These are phyloP conservation scores for Oreocharis arfaki DNA, from an alignment of 2,113 vertebrate genomes.

Conservation along the genomic window DNA sequence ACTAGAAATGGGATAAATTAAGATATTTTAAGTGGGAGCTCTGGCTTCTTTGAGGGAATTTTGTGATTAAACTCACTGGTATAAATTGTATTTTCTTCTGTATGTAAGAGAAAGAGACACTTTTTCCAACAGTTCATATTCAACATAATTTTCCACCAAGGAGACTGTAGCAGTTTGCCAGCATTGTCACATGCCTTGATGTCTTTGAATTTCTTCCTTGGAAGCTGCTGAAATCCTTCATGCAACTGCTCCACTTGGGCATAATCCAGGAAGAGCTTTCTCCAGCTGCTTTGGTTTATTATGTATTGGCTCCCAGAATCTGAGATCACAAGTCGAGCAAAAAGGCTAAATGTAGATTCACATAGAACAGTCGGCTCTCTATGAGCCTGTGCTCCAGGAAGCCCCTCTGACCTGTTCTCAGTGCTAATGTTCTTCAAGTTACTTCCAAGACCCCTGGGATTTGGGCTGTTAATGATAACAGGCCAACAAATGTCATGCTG, in stretches of 20 bases:
- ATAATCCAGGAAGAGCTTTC: conserved; percentile 57
- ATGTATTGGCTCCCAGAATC: conserved; percentile 49
- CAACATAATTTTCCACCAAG: conserved; percentile 48
- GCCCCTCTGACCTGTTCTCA: not conserved
- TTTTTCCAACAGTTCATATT: conserved; percentile 33
- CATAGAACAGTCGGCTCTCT: not conserved
- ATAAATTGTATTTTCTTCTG: conserved; percentile 20
- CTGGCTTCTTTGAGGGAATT: not conserved
- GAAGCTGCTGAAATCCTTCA: conserved; percentile 64
- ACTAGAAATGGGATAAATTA: not conserved
- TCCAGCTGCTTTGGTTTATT: conserved; percentile 66
- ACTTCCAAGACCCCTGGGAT: not conserved
- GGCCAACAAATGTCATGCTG: conserved; percentile 1
- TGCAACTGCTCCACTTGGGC: conserved; percentile 64
- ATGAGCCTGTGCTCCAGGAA: not conserved
- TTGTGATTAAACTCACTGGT: not conserved
- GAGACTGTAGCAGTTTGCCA: conserved; percentile 53
- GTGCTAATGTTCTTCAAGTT: not conserved
- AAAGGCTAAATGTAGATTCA: conserved; percentile 35
- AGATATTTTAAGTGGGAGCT: not conserved
- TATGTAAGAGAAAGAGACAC: not conserved
- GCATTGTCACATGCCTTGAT: conserved; percentile 58
- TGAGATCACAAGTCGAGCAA: conserved; percentile 51
- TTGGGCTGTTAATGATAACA: not conserved
- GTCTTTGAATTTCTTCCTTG: conserved; percentile 66